These are phyloP conservation scores for Drosophila prosaltans DNA, from an alignment of 1,140 invertebrate species.

Conservation along the genomic window DNA sequence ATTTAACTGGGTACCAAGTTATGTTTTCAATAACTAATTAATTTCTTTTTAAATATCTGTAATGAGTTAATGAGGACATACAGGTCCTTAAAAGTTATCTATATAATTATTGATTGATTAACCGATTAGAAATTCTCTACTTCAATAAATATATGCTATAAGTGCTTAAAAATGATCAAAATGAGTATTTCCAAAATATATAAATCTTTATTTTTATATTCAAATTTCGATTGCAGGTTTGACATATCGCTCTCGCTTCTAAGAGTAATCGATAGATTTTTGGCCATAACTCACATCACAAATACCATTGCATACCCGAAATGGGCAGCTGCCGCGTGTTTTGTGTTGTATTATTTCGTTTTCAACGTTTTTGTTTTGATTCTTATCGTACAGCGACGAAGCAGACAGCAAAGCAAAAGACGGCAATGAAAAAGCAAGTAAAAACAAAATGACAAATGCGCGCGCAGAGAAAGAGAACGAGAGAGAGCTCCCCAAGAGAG, in stretches of 20 bases:
- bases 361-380: slow-evolving; percentile 75
- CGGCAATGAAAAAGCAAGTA: slow-evolving; percentile 62
- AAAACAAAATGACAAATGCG: slow-evolving; percentile 73
- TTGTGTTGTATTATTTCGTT: slow-evolving; percentile 31
- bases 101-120: too few species aligned
- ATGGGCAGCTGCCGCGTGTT: background rate
- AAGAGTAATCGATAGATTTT: background rate
- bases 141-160: too few species aligned
- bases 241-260: too few species aligned
- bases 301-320: background rate
- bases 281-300: background rate
- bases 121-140: too few species aligned
- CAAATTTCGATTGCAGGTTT: background rate
- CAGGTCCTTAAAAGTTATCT: too few species aligned
- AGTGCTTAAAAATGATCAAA: too few species aligned
- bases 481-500: slow-evolving; percentile 29
- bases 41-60: too few species aligned
- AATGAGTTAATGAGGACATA: too few species aligned
- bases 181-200: too few species aligned
- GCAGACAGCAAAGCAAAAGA: slow-evolving; percentile 54
- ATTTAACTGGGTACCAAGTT: too few species aligned
- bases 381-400: slow-evolving; percentile 65
- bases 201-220: background rate
- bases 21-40: too few species aligned
- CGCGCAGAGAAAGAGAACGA: slow-evolving; percentile 13